phyloP scores from a whole-genome alignment of 2,888 invertebrate species.

The Callyntrura sp. region DNA sequence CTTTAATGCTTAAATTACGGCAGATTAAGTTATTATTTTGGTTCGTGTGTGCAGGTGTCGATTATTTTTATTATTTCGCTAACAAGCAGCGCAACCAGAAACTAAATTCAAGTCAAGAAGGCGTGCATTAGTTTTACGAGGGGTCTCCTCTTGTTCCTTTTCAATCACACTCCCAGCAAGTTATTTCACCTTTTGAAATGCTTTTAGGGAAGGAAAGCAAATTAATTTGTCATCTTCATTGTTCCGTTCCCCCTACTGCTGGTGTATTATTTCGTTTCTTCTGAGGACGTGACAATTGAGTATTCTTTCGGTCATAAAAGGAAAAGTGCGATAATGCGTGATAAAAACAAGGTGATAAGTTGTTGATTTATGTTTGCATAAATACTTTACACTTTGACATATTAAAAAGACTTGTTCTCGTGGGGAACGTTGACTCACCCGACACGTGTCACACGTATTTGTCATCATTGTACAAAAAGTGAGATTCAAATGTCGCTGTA shows the following conservation, averaged over 20 bases:
- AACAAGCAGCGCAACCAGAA: background rate
- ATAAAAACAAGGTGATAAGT: conserved; percentile 48
- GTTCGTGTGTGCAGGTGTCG: background rate
- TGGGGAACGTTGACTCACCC: background rate
- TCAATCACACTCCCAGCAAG: background rate
- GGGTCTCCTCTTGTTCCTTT: background rate
- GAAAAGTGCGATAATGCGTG: conserved; percentile 18
- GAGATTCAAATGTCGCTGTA: too few species aligned
- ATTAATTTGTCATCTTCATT: background rate
- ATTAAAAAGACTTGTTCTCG: background rate
- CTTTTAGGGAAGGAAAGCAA: background rate
- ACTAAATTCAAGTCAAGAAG: background rate
- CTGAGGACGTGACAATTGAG: background rate
- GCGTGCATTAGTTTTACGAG: background rate
- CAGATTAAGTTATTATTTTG: too few species aligned
- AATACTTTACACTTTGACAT: conserved; percentile 48
- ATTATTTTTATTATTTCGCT: background rate
- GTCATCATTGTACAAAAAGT: background rate
- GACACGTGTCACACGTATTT: background rate
- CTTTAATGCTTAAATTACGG: too few species aligned
- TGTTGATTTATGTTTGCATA: conserved; percentile 51
- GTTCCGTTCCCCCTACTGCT: background rate
- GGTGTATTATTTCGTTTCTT: background rate
- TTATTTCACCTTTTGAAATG: background rate
- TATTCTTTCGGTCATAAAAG: background rate